phyloP scores from a whole-genome alignment of 2,888 invertebrate genomes.

The Belgica antarctica region DNA sequence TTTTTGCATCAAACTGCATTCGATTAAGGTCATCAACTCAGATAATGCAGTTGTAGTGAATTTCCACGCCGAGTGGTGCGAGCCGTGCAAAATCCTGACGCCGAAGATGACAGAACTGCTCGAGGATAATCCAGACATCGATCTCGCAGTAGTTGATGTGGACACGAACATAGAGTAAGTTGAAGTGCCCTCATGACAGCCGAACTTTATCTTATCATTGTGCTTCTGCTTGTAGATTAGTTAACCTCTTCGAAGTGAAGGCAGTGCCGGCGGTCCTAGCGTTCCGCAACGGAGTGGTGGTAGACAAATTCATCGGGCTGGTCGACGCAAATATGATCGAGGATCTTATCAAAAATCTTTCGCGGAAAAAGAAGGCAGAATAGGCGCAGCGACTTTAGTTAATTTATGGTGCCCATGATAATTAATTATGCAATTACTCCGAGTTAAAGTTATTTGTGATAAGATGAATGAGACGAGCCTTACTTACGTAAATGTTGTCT shows the following conservation, averaged over 20 bases:
- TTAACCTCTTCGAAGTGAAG: conserved; percentile 63
- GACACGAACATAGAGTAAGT: conserved; percentile 79
- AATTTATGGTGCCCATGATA: conserved; percentile 3
- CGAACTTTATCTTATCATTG: conserved; percentile 1
- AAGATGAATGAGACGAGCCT: conserved; percentile 12
- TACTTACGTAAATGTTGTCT: conserved; percentile 16
- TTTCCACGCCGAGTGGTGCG: conserved; percentile 83
- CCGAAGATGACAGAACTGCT: conserved; percentile 77
- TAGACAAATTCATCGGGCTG: conserved; percentile 85
- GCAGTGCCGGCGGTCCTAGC: conserved; percentile 81
- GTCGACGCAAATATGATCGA: conserved; percentile 52
- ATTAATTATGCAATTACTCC: conserved; percentile 1
- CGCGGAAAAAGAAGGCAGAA: conserved; percentile 17
- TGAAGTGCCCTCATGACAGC: conserved; percentile 59
- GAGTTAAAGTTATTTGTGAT: neutral
- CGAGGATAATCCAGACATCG: conserved; percentile 67
- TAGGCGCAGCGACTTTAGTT: neutral
- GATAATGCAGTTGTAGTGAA: conserved; percentile 84
- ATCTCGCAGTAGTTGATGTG: conserved; percentile 79
- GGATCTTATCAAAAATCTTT: conserved; percentile 25
- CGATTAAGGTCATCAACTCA: conserved; percentile 70
- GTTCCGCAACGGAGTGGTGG: conserved; percentile 75
- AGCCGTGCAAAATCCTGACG: conserved; percentile 82
- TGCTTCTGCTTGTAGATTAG: conserved; percentile 17
- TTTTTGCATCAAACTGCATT: neutral